Conservation (phyloP, 2,888 invertebrate genomes). For the Brachyptera risi region DNA sequence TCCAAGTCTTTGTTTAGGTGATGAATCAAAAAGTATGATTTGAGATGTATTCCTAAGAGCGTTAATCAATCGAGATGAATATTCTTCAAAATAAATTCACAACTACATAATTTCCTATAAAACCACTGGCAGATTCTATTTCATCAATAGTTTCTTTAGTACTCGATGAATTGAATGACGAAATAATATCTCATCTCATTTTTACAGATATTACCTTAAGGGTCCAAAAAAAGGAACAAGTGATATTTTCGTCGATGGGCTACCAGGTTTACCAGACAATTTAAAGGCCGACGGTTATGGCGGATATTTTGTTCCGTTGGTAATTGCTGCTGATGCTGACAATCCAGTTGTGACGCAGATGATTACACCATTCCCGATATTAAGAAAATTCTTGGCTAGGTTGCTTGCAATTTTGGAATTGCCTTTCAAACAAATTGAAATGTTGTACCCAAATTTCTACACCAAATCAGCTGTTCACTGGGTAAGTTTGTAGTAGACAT, state of each 20-base stretch:
- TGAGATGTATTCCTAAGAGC: no score
- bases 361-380: conserved; percentile 57
- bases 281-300: conserved; percentile 53
- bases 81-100: no score
- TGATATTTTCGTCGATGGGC: conserved; percentile 76
- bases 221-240: conserved; percentile 75
- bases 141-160: no score
- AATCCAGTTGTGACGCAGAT: conserved; percentile 54
- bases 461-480: conserved; percentile 58
- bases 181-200: no score
- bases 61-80: no score
- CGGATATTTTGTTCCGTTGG: conserved; percentile 62
- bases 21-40: no score
- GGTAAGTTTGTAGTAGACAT: no score
- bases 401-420: conserved; percentile 56
- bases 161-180: no score
- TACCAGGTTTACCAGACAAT: conserved; percentile 75
- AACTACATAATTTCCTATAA: conserved; percentile 4
- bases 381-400: conserved; percentile 62
- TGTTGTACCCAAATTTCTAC: conserved; percentile 60
- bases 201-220: conserved; percentile 63
- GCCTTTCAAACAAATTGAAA: conserved; percentile 59
- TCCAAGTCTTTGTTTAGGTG: no score
- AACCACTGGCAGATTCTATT: no score
- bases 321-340: conserved; percentile 52